phyloP scores from a whole-genome alignment of 2,797 vertebrate species.

The Coccyzus lansbergi region DNA sequence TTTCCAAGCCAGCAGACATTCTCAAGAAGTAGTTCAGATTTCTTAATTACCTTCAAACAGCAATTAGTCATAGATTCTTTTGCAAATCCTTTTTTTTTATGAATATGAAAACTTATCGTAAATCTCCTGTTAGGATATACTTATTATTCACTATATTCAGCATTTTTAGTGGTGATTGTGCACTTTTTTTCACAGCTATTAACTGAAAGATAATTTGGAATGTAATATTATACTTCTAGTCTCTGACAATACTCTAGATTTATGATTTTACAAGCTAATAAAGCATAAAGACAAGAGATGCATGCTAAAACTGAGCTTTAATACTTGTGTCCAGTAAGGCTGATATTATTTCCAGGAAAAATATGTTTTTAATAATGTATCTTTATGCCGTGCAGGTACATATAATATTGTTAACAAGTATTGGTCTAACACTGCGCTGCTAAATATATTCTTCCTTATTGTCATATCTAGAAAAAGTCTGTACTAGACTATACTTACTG shows the following conservation, averaged over 20 bases:
- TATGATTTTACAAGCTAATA: background rate
- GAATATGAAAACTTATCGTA: background rate
- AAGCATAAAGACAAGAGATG: background rate
- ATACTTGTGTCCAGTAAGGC: background rate
- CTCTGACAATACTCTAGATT: background rate
- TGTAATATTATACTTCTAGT: background rate
- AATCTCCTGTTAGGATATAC: background rate
- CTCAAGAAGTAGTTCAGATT: background rate
- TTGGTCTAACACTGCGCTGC: background rate
- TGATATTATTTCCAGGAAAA: background rate
- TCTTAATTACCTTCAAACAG: background rate
- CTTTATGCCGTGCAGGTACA: background rate
- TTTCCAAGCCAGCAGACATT: background rate
- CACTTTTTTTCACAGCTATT: background rate
- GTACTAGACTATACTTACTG: background rate
- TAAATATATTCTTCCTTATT: background rate
- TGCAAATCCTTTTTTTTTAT: background rate
- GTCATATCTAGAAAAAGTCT: background rate
- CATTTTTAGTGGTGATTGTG: background rate
- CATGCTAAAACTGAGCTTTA: background rate
- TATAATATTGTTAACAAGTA: background rate
- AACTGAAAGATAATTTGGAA: background rate
- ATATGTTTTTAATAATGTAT: background rate
- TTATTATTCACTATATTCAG: background rate
- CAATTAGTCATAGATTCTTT: background rate